A percentile compares a stretch with the other conserved stretches of the same genome.
Evolutionary conservation across 2,888 invertebrate genomes (phyloP).

Genomic region (Drosophila fulvimacula): DNA sequence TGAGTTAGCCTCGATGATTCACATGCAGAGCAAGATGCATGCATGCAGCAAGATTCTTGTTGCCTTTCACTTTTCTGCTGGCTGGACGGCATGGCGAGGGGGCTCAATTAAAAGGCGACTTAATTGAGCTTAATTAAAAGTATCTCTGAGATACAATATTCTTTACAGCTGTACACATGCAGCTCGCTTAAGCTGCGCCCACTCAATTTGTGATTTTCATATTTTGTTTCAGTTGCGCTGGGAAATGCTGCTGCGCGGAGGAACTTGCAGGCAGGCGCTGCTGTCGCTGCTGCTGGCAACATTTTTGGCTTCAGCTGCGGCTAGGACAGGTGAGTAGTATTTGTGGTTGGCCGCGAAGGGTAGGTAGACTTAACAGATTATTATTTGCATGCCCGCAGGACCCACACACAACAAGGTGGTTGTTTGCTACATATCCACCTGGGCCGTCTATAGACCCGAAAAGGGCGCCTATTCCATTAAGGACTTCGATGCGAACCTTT

Average conservation of each 20-base stretch:
- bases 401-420: conserved; percentile 90
- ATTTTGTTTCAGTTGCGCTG: conserved; percentile 4
- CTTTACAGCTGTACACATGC: conserved; percentile 13
- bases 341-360: conserved; percentile 46
- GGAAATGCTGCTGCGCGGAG: conserved; percentile 2
- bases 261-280: conserved; percentile 12
- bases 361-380: conserved; percentile 22
- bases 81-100: neutral
- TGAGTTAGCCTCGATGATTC: conserved; percentile 14
- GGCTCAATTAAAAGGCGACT: conserved; percentile 5
- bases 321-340: conserved; percentile 75
- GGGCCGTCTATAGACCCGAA: conserved; percentile 91
- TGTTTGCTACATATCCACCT: conserved; percentile 92
- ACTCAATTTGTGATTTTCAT: conserved; percentile 20
- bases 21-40: neutral
- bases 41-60: conserved; percentile 13
- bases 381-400: conserved; percentile 84
- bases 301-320: conserved; percentile 71
- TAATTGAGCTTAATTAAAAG: conserved; percentile 60
- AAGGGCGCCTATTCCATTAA: conserved; percentile 88
- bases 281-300: conserved; percentile 50
- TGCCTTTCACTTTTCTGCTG: conserved; percentile 61
- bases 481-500: conserved; percentile 90
- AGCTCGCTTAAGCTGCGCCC: conserved; percentile 40
- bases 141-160: conserved; percentile 40